Conservation (phyloP, 2,888 invertebrate genomes). For the Lasius platythorax region DNA sequence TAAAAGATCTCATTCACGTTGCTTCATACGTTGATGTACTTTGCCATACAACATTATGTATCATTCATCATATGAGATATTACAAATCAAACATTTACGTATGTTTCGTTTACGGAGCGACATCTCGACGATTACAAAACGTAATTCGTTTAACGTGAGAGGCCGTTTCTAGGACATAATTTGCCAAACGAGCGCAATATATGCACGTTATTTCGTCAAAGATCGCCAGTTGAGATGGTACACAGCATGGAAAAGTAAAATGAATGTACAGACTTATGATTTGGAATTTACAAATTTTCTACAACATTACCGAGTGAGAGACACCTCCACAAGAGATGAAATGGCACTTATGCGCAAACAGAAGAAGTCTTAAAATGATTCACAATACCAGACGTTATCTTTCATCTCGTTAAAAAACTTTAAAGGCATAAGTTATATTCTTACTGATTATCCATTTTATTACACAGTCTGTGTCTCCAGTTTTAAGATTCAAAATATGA, state of each 20-base stretch:
- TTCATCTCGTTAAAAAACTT: slow-evolving; percentile 77
- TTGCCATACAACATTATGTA: slow-evolving; percentile 64
- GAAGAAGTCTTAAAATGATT: slow-evolving; percentile 63
- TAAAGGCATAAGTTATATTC: slow-evolving; percentile 78
- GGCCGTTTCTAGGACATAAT: slow-evolving; percentile 73
- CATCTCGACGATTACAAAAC: slow-evolving; percentile 62
- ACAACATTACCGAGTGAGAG: slow-evolving; percentile 64
- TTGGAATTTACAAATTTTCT: slow-evolving; percentile 65
- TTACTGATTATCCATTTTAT: slow-evolving; percentile 80
- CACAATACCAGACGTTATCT: slow-evolving; percentile 65
- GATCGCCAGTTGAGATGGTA: slow-evolving; percentile 25
- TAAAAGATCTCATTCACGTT: slow-evolving; percentile 60
- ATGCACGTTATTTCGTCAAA: slow-evolving; percentile 59
- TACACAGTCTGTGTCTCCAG: slow-evolving; percentile 79
- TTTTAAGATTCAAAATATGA: slow-evolving; percentile 81
- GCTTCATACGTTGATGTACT: slow-evolving; percentile 75
- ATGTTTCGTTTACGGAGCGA: slow-evolving; percentile 64
- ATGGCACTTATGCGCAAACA: slow-evolving; percentile 73
- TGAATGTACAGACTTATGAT: slow-evolving; percentile 62
- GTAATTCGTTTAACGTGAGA: slow-evolving; percentile 64
- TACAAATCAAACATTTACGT: slow-evolving; percentile 64
- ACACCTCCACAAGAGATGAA: slow-evolving; percentile 70
- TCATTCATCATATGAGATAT: slow-evolving; percentile 64
- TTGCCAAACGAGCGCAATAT: slow-evolving; percentile 66
- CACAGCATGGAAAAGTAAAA: slow-evolving; percentile 63